Percentiles rank a stretch among this genome's conserved stretches.
Evolutionary conservation across 2,888 invertebrate genomes (phyloP).

Genomic region (Acanthopleura granulata): DNA sequence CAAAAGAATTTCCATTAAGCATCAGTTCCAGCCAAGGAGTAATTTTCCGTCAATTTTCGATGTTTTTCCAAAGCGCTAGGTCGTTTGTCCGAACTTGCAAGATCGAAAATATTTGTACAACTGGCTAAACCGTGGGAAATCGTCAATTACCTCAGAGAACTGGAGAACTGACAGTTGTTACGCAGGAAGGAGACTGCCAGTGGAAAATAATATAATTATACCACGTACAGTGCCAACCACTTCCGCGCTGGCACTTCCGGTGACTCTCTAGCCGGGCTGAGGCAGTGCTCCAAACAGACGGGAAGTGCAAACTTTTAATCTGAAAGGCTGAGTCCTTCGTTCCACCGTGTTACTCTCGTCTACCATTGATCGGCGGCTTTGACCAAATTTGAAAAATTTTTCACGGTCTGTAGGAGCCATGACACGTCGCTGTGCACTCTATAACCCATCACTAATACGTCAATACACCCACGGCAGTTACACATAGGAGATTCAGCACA

Average conservation of each 20-base stretch:
- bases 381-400: too few species aligned
- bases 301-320: conserved; percentile 16
- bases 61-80: conserved; percentile 15
- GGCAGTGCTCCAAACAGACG: neutral
- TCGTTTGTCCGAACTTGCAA: neutral
- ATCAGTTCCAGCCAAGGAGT: neutral
- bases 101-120: conserved; percentile 20
- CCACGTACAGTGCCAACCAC: neutral
- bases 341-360: too few species aligned
- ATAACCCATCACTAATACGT: too few species aligned
- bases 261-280: neutral
- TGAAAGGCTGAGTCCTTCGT: neutral
- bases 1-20: conserved; percentile 19
- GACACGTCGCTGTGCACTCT: too few species aligned
- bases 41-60: conserved; percentile 16
- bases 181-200: neutral
- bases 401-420: too few species aligned
- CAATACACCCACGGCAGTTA: too few species aligned
- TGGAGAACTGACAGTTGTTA: neutral
- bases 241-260: conserved; percentile 14
- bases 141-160: neutral
- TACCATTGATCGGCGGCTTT: too few species aligned
- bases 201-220: conserved; percentile 15
- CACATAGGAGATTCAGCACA: too few species aligned
- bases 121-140: conserved; percentile 18